A percentile compares a stretch with the other conserved stretches of the same genome.
Evolutionary conservation across 2,888 invertebrate genomes (phyloP).

Genomic region (Crossocerus cetratus): DNA sequence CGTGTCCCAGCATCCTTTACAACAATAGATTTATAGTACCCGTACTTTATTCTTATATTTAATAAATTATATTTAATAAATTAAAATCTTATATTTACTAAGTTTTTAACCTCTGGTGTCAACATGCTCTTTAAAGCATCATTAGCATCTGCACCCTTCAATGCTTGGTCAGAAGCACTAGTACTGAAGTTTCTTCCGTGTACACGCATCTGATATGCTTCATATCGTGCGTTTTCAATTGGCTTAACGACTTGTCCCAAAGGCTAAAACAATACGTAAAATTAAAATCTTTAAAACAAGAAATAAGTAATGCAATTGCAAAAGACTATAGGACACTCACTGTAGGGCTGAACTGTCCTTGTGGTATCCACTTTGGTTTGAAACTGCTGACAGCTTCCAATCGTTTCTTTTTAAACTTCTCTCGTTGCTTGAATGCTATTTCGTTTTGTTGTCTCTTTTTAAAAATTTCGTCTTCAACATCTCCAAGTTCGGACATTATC

Average conservation of each 20-base stretch:
- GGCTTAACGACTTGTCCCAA: slow-evolving; percentile 79
- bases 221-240: slow-evolving; percentile 85
- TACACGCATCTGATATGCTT: slow-evolving; percentile 85
- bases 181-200: slow-evolving; percentile 72
- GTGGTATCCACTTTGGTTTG: slow-evolving; percentile 84
- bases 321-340: slow-evolving; percentile 76
- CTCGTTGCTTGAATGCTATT: slow-evolving; percentile 86
- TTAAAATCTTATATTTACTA: neutral
- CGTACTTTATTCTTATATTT: neutral
- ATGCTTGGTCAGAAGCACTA: slow-evolving; percentile 52
- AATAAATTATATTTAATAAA: neutral
- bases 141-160: slow-evolving; percentile 56
- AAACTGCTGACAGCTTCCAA: slow-evolving; percentile 78
- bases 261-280: slow-evolving; percentile 76
- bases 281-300: neutral
- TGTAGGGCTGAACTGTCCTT: slow-evolving; percentile 89
- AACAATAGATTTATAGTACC: neutral
- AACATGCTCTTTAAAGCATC: slow-evolving; percentile 78
- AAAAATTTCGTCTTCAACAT: slow-evolving; percentile 98
- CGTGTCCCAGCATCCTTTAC: slow-evolving; percentile 58
- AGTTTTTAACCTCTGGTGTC: slow-evolving; percentile 71
- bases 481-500: slow-evolving; percentile 95
- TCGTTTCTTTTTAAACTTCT: slow-evolving; percentile 84
- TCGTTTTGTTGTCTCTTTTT: slow-evolving; percentile 93
- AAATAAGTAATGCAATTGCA: neutral